A percentile compares a stretch with the other conserved stretches of the same genome.
Conservation (phyloP, 2,113 vertebrate species). For the Odontophorus gujanensis region DNA sequence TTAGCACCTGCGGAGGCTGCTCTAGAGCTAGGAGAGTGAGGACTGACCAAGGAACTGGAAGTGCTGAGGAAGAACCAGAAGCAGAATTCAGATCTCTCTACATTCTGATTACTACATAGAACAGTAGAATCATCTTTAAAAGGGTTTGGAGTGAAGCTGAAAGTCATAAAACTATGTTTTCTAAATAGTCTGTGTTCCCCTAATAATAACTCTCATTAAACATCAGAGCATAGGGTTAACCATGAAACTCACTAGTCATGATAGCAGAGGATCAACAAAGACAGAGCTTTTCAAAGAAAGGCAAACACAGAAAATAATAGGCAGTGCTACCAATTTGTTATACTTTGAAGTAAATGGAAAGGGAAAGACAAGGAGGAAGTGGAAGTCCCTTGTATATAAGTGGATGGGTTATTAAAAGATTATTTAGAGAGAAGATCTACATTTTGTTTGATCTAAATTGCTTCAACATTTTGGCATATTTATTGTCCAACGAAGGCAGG, state of each 20-base stretch:
- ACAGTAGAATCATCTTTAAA: not conserved
- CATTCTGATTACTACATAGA: not conserved
- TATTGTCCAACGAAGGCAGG: not conserved
- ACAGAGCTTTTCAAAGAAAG: not conserved
- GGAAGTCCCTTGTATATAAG: not conserved
- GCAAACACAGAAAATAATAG: not conserved
- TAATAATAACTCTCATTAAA: not conserved
- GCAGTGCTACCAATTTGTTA: not conserved
- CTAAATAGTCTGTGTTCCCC: not conserved
- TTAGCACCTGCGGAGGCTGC: not conserved
- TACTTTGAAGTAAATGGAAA: slow-evolving; percentile 6
- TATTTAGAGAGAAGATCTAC: not conserved
- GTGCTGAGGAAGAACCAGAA: not conserved
- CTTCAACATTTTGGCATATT: not conserved
- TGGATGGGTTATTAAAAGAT: not conserved
- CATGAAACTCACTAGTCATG: not conserved
- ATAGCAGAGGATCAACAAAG: not conserved
- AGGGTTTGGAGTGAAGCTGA: not conserved
- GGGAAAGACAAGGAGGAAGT: not conserved
- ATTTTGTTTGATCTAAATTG: slow-evolving; percentile 27
- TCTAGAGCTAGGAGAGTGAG: not conserved
- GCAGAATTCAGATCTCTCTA: not conserved
- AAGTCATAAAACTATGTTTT: not conserved
- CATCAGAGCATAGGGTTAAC: not conserved
- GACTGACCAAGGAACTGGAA: not conserved